Evolutionary conservation across 2,113 vertebrate species (phyloP), one percentile per base, ranked within the genome.

Genomic region (Pongo abelii): DNA sequence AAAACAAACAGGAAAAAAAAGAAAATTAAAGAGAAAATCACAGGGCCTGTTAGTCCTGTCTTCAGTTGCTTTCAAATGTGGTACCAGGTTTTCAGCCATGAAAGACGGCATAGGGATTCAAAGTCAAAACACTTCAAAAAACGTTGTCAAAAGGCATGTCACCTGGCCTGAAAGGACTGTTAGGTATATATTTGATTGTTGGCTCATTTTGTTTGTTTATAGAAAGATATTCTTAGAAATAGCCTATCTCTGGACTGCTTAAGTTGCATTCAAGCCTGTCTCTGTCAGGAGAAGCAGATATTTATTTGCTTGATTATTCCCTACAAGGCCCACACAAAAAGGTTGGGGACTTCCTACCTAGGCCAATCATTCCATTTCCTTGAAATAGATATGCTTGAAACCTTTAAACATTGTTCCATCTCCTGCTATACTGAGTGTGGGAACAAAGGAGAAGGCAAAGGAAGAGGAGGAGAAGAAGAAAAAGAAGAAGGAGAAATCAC

Each of bases 11-110:
- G 43, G 12, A 59, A 27, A 64, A 30, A 12, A 64, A 64, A 77
- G 52, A 84, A 96, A 81, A 94, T 43, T 64, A 92, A 90, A 92
- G 85, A 94, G 55, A 43, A 84, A 87, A 64, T 43, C 77, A 48
- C 38, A 46, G 6, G n/a, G 16, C 35, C 46, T 92, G 64, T 22
- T 57, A 30, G 57, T 50, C 32, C 46, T 52, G 5, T 67, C 55
- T 78, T 85, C 27, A 61, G 10, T 61, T 61, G 0, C 72, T 90
- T 22, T 84, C 43, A 6, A 64, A 78, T 72, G 50, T 11, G 25
- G 40, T 22, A 57, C 2, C 64, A 95, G 38, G 70, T 84, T 86
- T 95, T 57, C 40, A 64, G 18, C 11, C 14, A 1, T 48, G 8
- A 64, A n/a, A 91, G 64, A 84, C 59, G 72, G 95, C 35, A 38